Evolutionary conservation across 2,113 vertebrate species (phyloP).

Genomic region (Monopterus albus): DNA sequence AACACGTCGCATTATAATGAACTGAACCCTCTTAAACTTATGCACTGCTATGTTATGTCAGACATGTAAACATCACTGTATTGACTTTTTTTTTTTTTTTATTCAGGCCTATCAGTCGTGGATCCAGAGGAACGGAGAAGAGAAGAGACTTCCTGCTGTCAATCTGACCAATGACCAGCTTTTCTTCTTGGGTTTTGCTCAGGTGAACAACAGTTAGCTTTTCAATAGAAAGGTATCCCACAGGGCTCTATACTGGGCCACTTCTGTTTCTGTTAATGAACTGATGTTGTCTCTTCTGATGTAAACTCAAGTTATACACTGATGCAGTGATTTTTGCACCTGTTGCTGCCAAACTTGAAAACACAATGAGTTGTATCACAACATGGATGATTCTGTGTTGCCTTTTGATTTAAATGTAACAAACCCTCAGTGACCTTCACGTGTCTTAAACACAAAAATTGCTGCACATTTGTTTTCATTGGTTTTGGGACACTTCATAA

Average conservation of each 20-base stretch:
- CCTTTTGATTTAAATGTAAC: neutral
- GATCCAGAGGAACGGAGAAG: conserved; percentile 88
- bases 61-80: fast-evolving
- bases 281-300: neutral
- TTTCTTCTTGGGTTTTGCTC: conserved; percentile 97
- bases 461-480: too few species aligned
- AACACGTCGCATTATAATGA: fast-evolving
- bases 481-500: too few species aligned
- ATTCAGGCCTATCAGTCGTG: conserved; percentile 91
- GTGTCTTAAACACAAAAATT: too few species aligned
- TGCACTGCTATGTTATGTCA: too few species aligned
- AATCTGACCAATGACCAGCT: conserved; percentile 95
- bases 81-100: neutral
- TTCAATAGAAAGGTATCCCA: neutral
- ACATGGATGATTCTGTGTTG: too few species aligned
- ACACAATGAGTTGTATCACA: neutral
- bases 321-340: neutral
- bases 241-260: neutral
- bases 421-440: too few species aligned
- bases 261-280: neutral
- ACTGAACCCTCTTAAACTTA: neutral
- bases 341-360: neutral
- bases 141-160: conserved; percentile 91
- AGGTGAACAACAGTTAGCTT: conserved; percentile 80
- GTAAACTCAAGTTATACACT: neutral